Conservation (phyloP, 35 echinoderm and acorn worm species). For the Amphiura filiformis region DNA sequence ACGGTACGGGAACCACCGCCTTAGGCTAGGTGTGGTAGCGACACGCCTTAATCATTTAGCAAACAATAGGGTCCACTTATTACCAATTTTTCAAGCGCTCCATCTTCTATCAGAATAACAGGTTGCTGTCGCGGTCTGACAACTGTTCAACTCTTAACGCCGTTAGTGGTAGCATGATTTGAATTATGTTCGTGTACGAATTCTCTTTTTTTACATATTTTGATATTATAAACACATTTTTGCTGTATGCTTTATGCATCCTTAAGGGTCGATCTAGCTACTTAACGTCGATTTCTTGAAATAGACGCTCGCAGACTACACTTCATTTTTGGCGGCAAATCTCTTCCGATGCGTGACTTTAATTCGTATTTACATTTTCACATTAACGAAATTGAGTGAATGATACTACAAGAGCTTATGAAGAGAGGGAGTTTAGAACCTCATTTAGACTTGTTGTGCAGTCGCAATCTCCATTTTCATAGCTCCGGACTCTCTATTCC, state of each 20-base stretch:
- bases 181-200: too few species aligned
- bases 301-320: neutral
- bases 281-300: neutral
- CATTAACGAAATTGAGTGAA: constrained; percentile 15
- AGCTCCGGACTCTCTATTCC: neutral
- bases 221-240: too few species aligned
- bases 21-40: neutral
- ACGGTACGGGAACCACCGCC: neutral
- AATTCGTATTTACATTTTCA: constrained; percentile 2
- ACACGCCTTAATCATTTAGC: neutral
- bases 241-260: neutral
- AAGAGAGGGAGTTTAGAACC: neutral
- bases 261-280: neutral
- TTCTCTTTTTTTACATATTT: too few species aligned
- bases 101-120: too few species aligned
- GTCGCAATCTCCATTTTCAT: neutral
- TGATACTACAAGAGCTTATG: constrained; percentile 4
- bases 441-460: constrained; percentile 2
- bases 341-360: constrained; percentile 3
- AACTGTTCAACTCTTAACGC: too few species aligned
- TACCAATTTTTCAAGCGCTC: too few species aligned
- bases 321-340: constrained; percentile 5
- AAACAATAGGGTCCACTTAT: neutral
- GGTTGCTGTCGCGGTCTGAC: too few species aligned
- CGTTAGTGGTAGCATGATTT: too few species aligned